A percentile compares a stretch with the other conserved stretches of the same genome.
phyloP scores from a whole-genome alignment of 2,888 invertebrate species.

The Agapostemon virescens region DNA sequence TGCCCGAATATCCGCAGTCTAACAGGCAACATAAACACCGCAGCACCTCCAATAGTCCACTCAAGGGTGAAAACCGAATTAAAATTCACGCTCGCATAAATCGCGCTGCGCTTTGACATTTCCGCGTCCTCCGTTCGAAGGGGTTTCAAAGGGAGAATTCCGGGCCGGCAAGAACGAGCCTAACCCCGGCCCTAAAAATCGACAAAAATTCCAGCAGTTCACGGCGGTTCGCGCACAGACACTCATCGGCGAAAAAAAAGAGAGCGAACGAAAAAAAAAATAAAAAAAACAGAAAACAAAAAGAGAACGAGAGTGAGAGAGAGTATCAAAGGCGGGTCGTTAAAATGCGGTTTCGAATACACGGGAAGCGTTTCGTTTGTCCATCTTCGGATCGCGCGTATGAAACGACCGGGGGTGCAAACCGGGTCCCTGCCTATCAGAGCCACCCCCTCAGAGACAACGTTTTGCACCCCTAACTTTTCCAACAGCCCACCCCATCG shows the following conservation, averaged over 20 bases:
- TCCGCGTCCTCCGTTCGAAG: neutral
- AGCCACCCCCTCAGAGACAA: constrained; percentile 33
- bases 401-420: neutral
- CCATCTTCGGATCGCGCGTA: constrained; percentile 14
- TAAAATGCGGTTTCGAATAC: constrained; percentile 2
- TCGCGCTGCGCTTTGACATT: neutral
- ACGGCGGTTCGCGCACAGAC: neutral
- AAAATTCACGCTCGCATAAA: neutral
- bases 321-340: constrained; percentile 4
- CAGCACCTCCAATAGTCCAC: neutral
- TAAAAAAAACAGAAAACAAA: neutral
- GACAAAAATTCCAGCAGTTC: neutral
- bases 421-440: neutral
- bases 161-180: neutral
- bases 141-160: neutral
- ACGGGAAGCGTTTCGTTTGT: constrained; percentile 30
- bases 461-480: constrained; percentile 5
- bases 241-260: neutral
- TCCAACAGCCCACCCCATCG: neutral
- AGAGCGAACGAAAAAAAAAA: neutral
- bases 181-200: neutral
- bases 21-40: neutral
- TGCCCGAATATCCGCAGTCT: neutral
- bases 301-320: neutral
- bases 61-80: neutral